Evolutionary conservation across 2,888 invertebrate species (phyloP), one percentile per base, ranked within the genome.

Genomic region (Drosophila rubida): DNA sequence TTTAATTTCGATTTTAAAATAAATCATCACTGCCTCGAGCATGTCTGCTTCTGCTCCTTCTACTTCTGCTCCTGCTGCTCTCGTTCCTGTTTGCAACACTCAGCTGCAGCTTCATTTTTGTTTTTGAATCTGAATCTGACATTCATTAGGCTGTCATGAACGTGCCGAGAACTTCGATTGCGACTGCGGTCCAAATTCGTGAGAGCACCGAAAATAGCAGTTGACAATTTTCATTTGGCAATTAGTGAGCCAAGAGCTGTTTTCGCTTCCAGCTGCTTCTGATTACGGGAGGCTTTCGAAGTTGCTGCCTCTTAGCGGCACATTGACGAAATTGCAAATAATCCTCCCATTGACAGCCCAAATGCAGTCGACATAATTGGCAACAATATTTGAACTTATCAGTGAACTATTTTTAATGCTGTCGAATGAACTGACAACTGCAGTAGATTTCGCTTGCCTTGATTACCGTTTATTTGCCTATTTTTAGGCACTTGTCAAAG

Each of bases 1-100:
- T 87, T 81, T 85, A 50, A 75, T 58, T 84, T 81, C 66, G 68
- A 81, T 76, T 77, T 72, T 63, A 70, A 80, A 78, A 68, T 69
- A 67, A 63, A 75, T 79, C 57, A 76, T 61, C 45, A 41, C 37
- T 16, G 39, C 41, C 74, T 14, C 22, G 22, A 37, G 37, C 32
- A 30, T 45, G 59, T 25, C 32, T 8, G 13, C 11, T 45, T 1
- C 44, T 19, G 14, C 42, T 22, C 2, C 19, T 14, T 2, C 30
- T 4, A 3, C 22, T 35, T 7, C 54, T 16, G 8, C 23, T 55
- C n/a, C 14, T 6, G 16, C 16, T 16, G 2, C 9, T 23, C 30
- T 27, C 5, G 13, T 13, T 14, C 11, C 16, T 50, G 42, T n/a
- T 23, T 44, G 27, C 45, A 13, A 25, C 25, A 13, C 2, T 45